Evolutionary conservation across 2,797 vertebrate species (phyloP).

Genomic region (Valencia hispanica): DNA sequence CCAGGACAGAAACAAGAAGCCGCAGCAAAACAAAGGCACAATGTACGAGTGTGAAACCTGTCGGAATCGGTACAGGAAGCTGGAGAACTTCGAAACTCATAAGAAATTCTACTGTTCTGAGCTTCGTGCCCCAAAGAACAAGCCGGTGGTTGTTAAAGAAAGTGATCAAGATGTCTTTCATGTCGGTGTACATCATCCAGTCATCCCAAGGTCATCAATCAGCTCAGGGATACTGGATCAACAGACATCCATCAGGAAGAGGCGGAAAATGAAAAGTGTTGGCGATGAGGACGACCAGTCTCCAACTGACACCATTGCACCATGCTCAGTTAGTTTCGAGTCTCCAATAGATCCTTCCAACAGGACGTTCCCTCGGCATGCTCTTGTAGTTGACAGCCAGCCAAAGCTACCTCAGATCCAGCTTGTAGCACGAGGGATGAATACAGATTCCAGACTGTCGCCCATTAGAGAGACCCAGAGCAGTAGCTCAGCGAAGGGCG

Average conservation of each 20-base stretch:
- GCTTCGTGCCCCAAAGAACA: constrained; percentile 96
- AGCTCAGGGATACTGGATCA: constrained; percentile 87
- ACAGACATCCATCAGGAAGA: constrained; percentile 91
- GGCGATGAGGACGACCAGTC: constrained; percentile 96
- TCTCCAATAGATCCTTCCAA: constrained; percentile 65
- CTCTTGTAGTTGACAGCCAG: constrained; percentile 76
- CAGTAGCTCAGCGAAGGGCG: constrained; percentile 74
- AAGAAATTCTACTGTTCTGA: constrained; percentile 99
- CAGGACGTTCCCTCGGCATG: constrained; percentile 72
- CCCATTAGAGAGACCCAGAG: constrained; percentile 84
- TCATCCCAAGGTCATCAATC: constrained; percentile 80
- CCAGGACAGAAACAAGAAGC: constrained; percentile 88
- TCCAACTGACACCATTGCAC: constrained; percentile 83
- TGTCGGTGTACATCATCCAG: constrained; percentile 80
- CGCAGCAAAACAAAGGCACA: constrained; percentile 91
- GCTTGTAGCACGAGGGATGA: constrained; percentile 81
- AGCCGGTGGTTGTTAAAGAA: constrained; percentile 83
- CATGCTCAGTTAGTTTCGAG: constrained; percentile 84
- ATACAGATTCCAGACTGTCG: constrained; percentile 82
- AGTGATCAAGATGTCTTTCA: constrained; percentile 84
- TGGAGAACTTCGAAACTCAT: constrained; percentile 99
- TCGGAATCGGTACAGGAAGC: constrained; percentile 94
- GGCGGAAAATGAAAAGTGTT: constrained; percentile 98
- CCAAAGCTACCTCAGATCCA: constrained; percentile 87
- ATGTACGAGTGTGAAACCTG: constrained; percentile 99